Base-by-base conservation (phyloP, 2,888 invertebrate genomes). In the Drosophila nr. medialis region DNA sequence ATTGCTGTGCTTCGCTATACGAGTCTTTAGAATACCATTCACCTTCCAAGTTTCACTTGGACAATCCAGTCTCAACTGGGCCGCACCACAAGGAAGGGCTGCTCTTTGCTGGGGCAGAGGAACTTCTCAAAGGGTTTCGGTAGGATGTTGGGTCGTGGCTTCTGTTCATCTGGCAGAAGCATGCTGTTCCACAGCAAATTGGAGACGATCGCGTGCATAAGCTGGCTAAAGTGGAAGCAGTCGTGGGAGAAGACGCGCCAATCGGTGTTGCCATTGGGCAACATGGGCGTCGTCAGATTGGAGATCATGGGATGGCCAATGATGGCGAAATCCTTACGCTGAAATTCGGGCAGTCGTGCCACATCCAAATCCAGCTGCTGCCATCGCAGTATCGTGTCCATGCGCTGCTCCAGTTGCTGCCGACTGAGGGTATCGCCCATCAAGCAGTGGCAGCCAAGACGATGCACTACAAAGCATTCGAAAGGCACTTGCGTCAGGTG, bases 201-300 rank as follows among this genome's bases (percentile, higher is more conserved):
- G 5, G 94, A 93, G 76, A 93, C 92, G 90, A 92, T 88, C 8
- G 95, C 94, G 81, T 95, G 94, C 53, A 93, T 93, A 73, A 94
- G 94, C 83, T 95, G 95, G 83, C 94, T 95, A 15, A 94, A 93
- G 85, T 95, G 95, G 77, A 95, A 95, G 84, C 95, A 95, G 88
- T 95, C 95, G 30, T 91, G 90, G 0, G 95, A 94, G 61, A 95
- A 90, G 81, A 93, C 94, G 7, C 93, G 92, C 72, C 93, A 92
- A 90, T 95, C 95, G 0, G 92, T 88, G 1, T 81, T 75, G 4
- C 94, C 94, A 65, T 93, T 86, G 7, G 88, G 64, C 18, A 70
- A 72, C 13, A 27, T 70, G 4, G 94, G 94, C 21, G 94, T 75
- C 0, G 74, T 75, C 2, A 84, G 27, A 45, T 91, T 71, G 69